phyloP scores from a whole-genome alignment of 2,113 vertebrate genomes.

The Colossoma macropomum region DNA sequence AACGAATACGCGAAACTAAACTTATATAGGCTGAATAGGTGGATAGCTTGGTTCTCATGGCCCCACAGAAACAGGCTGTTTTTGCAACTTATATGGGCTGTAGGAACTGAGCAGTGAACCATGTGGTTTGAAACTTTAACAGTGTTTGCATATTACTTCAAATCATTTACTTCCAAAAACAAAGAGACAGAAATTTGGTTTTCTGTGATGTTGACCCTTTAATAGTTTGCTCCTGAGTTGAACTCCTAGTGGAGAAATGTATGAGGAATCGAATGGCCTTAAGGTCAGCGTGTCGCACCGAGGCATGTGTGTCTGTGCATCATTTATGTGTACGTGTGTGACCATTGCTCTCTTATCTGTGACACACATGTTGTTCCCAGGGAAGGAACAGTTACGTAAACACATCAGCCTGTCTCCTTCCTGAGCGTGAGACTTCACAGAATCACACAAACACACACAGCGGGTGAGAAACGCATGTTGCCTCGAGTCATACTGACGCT shows the following conservation, averaged over 20 bases:
- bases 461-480: constrained; percentile 1
- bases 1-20: too few species aligned
- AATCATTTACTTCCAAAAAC: too few species aligned
- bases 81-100: too few species aligned
- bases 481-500: background rate
- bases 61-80: too few species aligned
- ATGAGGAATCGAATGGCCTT: background rate
- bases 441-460: constrained; percentile 27
- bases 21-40: too few species aligned
- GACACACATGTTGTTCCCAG: constrained; percentile 47
- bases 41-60: too few species aligned
- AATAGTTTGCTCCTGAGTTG: background rate
- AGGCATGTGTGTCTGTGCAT: background rate
- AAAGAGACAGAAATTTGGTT: too few species aligned
- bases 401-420: constrained; percentile 36
- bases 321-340: constrained; percentile 10
- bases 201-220: too few species aligned
- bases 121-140: too few species aligned
- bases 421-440: constrained; percentile 36
- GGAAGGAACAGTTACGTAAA: constrained; percentile 58
- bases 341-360: constrained; percentile 45
- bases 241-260: background rate
- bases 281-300: background rate
- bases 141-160: too few species aligned
- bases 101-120: too few species aligned